Evolutionary conservation across 2,113 vertebrate species (phyloP), one percentile per base, ranked within the genome.

Genomic region (Marmota flaviventris): DNA sequence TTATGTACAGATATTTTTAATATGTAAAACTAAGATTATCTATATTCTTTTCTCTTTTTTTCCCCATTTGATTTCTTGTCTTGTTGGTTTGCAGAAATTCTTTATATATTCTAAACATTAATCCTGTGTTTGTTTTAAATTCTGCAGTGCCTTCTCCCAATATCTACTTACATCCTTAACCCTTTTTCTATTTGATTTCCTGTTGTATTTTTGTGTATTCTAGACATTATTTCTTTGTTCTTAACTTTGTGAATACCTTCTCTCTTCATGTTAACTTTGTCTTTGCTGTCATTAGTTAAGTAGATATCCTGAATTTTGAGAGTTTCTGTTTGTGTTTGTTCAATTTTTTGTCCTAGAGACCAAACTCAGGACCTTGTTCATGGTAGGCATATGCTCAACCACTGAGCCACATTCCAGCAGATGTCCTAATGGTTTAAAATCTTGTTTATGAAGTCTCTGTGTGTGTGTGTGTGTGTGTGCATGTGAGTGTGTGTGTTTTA

Each of bases 211-310:
- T 18, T 56, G 25, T 83, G 11, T 76, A 65, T 86, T 91, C 61
- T 83, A 83, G 69, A 82, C 61, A 63, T 63, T 70, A 48, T 85
- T 69, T 56, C 37, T n/a, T 76, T 91, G 39, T 81, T 91, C 87
- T 87, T 91, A 87, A 95, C 10, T 70, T 39, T 91, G 34, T 45
- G 72, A 37, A 77, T 83, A 13, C 17, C 69, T 81, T 82, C 72
- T 89, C 37, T 67, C 67, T 92, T 51, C 72, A 42, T 92, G 24
- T 93, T 76, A 92, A 87, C 27, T 87, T 84, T 96, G 34, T 70
- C 56, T 85, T 48, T n/a, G 70, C 83, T 82, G 32, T 78, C 76
- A 75, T 92, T 85, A 73, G 48, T 88, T 91, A 69, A 92, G 37
- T 48, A 89, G 48, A 27, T 91, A 4, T 78, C 77, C 39, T 95